These are phyloP conservation scores for Delichon dasypus DNA, from an alignment of 2,797 vertebrate genomes.

Conservation along the genomic window DNA sequence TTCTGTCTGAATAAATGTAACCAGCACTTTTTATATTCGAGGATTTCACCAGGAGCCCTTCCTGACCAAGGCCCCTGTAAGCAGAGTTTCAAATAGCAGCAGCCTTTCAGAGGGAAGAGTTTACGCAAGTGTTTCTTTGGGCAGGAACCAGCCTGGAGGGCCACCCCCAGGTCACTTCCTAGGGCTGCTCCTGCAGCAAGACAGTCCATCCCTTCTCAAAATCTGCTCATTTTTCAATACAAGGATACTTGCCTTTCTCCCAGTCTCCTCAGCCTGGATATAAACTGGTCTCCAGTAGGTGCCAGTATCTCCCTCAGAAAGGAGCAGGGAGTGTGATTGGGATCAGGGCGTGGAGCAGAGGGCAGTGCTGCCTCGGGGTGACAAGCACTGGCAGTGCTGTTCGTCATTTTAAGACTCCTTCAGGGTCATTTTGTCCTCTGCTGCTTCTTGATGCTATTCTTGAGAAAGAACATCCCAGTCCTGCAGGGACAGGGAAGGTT, in stretches of 20 bases:
- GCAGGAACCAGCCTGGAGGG: not conserved
- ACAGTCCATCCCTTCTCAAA: not conserved
- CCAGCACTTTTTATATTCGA: not conserved
- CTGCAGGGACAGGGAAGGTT: not conserved
- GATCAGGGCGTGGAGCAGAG: not conserved
- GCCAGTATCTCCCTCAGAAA: slow-evolving; percentile 30
- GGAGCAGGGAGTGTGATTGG: rapidly evolving
- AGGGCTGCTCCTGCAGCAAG: not conserved
- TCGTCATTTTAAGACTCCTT: not conserved
- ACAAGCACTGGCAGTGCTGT: not conserved
- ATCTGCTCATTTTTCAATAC: not conserved
- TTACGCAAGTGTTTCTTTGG: not conserved
- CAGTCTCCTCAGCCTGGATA: not conserved
- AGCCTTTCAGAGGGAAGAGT: not conserved
- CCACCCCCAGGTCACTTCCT: not conserved
- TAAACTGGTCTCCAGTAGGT: slow-evolving; percentile 49
- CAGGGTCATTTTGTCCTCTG: not conserved
- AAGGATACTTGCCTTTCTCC: not conserved
- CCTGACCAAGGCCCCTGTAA: not conserved
- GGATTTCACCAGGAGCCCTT: not conserved
- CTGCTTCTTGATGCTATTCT: not conserved
- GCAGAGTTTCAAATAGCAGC: not conserved
- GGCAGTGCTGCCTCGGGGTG: not conserved
- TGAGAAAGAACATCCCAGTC: not conserved
- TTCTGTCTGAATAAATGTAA: not conserved